phyloP scores from a whole-genome alignment of 2,797 vertebrate species.

The Phaenicophaeus curvirostris region DNA sequence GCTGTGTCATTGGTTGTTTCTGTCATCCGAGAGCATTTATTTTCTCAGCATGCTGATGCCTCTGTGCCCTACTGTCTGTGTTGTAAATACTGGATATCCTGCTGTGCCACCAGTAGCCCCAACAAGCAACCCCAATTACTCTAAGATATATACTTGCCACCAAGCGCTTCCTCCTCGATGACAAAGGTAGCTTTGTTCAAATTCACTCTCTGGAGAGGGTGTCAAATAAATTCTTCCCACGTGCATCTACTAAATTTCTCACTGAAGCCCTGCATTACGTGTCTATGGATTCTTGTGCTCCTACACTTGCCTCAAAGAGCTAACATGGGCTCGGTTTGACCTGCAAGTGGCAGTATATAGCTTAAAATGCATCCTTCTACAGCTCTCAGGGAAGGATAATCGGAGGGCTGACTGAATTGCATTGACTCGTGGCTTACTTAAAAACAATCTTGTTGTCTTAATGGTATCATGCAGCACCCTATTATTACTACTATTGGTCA shows the following conservation, averaged over 20 bases:
- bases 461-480: neutral
- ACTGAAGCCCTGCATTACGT: neutral
- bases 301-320: neutral
- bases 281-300: neutral
- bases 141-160: neutral
- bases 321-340: conserved; percentile 9
- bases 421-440: neutral
- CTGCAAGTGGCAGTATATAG: conserved; percentile 67
- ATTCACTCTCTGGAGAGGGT: neutral
- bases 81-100: neutral
- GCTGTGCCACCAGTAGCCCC: neutral
- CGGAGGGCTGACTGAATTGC: neutral
- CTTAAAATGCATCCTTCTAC: conserved; percentile 16
- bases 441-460: neutral
- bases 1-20: neutral
- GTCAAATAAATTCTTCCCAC: neutral
- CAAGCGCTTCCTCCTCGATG: neutral
- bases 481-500: neutral
- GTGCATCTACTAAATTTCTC: neutral
- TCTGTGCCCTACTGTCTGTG: fast-evolving
- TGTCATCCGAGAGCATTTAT: neutral
- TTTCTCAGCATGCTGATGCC: neutral
- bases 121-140: fast-evolving
- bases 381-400: neutral
- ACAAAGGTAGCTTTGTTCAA: neutral